A percentile compares a stretch with the other conserved stretches of the same genome.
Evolutionary conservation across 2,113 vertebrate species (phyloP).

Genomic region (Tragelaphus strepsiceros): DNA sequence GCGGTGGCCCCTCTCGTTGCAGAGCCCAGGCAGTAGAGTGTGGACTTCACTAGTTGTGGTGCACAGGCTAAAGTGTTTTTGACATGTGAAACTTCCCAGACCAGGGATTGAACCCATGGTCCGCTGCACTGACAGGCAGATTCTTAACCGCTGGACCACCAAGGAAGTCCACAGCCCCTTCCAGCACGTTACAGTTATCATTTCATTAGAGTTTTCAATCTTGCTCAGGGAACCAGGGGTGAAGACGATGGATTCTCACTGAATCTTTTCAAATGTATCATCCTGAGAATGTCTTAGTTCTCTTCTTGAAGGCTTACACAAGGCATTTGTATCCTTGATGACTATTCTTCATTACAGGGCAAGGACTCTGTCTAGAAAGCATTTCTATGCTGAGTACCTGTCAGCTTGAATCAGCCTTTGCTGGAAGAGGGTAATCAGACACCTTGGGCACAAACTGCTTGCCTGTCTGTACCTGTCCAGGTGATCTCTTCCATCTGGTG

Average conservation of each 20-base stretch:
- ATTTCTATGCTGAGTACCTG: neutral
- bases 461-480: neutral
- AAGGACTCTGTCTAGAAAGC: neutral
- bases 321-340: neutral
- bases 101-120: neutral
- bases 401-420: neutral
- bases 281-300: neutral
- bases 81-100: neutral
- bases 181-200: neutral
- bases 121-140: neutral
- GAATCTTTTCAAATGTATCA: neutral
- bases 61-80: neutral
- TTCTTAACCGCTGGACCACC: neutral
- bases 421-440: neutral
- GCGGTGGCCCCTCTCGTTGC: neutral
- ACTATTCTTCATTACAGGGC: neutral
- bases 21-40: neutral
- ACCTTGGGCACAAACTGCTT: neutral
- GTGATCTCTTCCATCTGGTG: neutral
- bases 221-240: neutral
- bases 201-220: neutral
- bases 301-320: neutral
- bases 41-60: accelerated
- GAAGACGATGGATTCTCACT: neutral
- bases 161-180: neutral